Base-by-base conservation (phyloP, 2,888 invertebrate genomes). In the Hydroisotoma schaefferi region DNA sequence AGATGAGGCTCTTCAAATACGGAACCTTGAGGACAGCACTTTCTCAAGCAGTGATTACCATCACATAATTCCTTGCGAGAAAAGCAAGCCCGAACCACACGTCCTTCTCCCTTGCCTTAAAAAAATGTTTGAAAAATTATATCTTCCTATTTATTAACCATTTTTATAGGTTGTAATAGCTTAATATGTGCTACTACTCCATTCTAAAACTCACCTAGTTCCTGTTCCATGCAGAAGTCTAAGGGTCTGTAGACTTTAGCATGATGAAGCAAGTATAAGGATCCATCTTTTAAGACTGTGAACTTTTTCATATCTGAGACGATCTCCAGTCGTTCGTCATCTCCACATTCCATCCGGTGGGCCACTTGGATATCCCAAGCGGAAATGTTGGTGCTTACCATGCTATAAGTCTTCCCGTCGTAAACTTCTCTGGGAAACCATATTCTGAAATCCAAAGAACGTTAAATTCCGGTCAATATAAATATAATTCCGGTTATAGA, bases 161-260 rank as follows among this genome's bases (percentile, higher is more conserved):
- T 22, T 23, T 23, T 47, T 10, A 6, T 23, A 25, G n/a, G n/a
- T n/a, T n/a, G n/a, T n/a, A n/a, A n/a, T n/a, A n/a, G n/a, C n/a
- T n/a, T 23, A 47, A 47, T n/a, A 43, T 43, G 12, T 43, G 33
- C 8, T 33, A n/a, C n/a, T 33, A 15, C 8, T 15, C 8, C 8
- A 33, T 33, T 10, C 33, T 6, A 43, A n/a, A 22, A 49, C 33
- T 52, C 22, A 58, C 70, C 65, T 1, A 72, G 55, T 55, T 72
- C 64, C 29, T 67, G 68, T 51, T 72, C 72, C 43, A 69, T 59
- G 38, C 72, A 72, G 54, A 67, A 72, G n/a, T 70, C 56, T 8
- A 67, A 57, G 15, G 69, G 63, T 18, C 29, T 29, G 8, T 69
- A 38, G n/a, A 64, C 53, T 55, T 64, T 65, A n/a, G 51, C 23